Base-by-base conservation (phyloP, 2,113 vertebrate genomes). In the Bufo bufo region DNA sequence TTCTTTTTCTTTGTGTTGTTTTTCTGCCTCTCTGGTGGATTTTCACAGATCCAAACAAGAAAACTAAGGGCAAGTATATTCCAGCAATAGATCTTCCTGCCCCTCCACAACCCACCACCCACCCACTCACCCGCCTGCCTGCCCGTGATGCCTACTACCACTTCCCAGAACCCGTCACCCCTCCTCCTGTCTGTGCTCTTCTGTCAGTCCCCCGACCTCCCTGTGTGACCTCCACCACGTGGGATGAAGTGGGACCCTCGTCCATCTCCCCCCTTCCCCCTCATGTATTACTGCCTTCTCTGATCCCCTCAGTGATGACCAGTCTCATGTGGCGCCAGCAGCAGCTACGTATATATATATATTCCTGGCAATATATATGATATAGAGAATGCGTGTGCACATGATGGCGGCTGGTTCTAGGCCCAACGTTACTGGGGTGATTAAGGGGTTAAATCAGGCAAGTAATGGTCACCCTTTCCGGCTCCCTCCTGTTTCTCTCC, bases 1-100 rank as follows among this genome's bases (percentile, higher is more conserved):
- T 94, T 93, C 91, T 95, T 93, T 94, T 96, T 94, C 97, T 97
- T 97, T 97, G 97, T 98, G 97, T 99, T 97, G 97, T 99, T 97
- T 97, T 97, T 97, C 95, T 97, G 97, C 96, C 97, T 98, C 96
- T 98, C 96, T 98, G 97, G 97, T 96, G 98, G 98, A 99, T 97
- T 97, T 97, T 96, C 97, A 98, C 97, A 99, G 97, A 96, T 95
- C 94, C 93, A 97, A 95, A 94, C 95, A 96, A 91, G 95, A 94
- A 95, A 97, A 94, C 90, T 94, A 97, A 97, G 97, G 98, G 98
- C 98, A 99, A 99, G 98, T 99, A 99, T 99, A 97, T 96, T 97
- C 87, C 97, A 97, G 97, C 97, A 93, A 90, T 91, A 90, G 92
- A 90, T 92, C 90, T 91, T 90, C 92, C 90, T 90, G 94, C 93